Conservation (phyloP, 2,113 vertebrate species). For the Sialia sialis region DNA sequence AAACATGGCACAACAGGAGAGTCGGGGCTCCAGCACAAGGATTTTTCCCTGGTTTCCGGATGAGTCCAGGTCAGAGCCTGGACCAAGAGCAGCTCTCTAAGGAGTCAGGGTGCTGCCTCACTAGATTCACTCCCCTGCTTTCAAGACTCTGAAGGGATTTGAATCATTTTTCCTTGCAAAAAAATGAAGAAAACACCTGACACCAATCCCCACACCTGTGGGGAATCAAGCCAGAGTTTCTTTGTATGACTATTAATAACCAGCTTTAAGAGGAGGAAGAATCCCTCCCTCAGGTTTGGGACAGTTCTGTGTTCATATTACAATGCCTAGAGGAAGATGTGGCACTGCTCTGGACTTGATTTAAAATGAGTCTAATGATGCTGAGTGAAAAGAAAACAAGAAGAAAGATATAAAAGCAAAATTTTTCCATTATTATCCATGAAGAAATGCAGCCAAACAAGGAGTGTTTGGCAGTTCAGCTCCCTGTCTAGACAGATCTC, state of each 20-base stretch:
- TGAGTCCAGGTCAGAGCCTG: background rate
- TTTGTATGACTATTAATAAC: background rate
- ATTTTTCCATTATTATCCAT: background rate
- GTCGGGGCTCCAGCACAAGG: background rate
- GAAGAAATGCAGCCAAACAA: background rate
- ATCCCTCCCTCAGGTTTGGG: background rate
- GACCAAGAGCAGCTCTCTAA: background rate
- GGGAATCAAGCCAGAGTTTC: background rate
- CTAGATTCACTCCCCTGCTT: background rate
- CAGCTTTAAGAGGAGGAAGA: background rate
- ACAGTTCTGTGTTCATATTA: background rate
- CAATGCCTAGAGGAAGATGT: background rate
- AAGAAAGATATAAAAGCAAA: background rate
- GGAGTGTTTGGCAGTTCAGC: background rate
- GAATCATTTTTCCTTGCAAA: background rate
- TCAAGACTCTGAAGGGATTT: background rate
- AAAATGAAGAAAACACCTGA: background rate
- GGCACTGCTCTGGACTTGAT: background rate
- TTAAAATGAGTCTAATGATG: background rate
- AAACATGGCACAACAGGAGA: background rate
- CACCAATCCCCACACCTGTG: background rate
- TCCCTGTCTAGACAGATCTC: constrained; percentile 32
- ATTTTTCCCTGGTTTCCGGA: background rate
- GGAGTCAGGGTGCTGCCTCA: background rate
- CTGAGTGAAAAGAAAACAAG: background rate